Evolutionary conservation across 2,113 vertebrate genomes (phyloP).

Genomic region (Regulus satrapa): DNA sequence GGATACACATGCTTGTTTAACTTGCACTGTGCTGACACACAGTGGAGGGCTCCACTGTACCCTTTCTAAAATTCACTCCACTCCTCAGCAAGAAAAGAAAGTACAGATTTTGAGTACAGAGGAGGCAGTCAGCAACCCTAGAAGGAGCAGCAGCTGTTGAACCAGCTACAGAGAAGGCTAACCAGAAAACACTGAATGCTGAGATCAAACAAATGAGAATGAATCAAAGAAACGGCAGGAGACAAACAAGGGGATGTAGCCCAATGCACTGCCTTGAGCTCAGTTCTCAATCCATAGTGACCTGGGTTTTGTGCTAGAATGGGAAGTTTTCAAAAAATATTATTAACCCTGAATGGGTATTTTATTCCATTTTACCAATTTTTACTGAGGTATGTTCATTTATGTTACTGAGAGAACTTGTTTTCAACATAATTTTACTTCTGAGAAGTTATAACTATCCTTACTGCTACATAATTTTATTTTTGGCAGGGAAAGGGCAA

Average conservation of each 20-base stretch:
- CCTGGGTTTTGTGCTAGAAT: background rate
- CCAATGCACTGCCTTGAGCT: background rate
- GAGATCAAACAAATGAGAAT: background rate
- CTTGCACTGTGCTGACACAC: slow-evolving; percentile 24
- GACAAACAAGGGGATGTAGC: background rate
- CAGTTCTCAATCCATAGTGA: background rate
- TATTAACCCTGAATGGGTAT: background rate
- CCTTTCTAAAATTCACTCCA: background rate
- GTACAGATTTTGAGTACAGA: background rate
- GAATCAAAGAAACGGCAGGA: background rate
- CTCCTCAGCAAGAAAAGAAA: background rate
- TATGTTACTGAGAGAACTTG: background rate
- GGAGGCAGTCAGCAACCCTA: background rate
- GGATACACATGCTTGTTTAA: background rate
- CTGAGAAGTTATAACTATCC: background rate
- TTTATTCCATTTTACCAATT: background rate
- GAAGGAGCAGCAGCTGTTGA: background rate
- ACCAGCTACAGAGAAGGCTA: background rate
- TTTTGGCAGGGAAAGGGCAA: background rate
- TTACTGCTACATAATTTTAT: background rate
- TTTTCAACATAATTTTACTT: background rate
- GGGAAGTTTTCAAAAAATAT: background rate
- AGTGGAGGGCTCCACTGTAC: background rate
- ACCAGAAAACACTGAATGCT: background rate
- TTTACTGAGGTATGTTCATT: background rate